Conservation (phyloP, 2,797 vertebrate species). For the Cyclura pinguis region DNA sequence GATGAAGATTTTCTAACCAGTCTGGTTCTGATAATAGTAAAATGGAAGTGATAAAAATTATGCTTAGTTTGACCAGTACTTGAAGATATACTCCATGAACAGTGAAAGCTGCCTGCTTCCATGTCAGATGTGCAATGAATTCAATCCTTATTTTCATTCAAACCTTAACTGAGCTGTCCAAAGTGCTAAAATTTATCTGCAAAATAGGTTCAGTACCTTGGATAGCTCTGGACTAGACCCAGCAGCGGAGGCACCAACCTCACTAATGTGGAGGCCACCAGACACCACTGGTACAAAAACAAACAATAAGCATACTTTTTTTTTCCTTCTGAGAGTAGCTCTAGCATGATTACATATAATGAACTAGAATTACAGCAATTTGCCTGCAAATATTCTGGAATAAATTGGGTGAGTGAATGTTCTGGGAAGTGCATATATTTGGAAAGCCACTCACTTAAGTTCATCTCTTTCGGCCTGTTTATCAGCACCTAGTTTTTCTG, state of each 20-base stretch:
- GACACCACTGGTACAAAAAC: neutral
- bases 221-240: no score
- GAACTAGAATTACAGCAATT: conserved; percentile 21
- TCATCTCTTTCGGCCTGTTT: conserved; percentile 17
- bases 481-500: conserved; percentile 58
- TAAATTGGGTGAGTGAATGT: conserved; percentile 29
- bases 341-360: neutral
- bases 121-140: no score
- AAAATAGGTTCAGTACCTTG: no score
- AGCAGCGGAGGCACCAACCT: no score
- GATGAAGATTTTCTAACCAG: neutral
- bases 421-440: neutral
- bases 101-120: neutral
- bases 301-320: neutral
- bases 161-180: no score
- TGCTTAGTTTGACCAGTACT: conserved; percentile 7
- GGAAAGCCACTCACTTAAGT: conserved; percentile 64
- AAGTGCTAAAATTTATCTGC: no score
- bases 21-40: neutral
- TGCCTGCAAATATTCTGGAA: neutral
- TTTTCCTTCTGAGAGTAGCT: neutral
- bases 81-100: neutral
- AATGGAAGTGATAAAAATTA: neutral
- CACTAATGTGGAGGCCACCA: no score
- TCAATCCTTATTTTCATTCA: no score